These are phyloP conservation scores for Epizoanthus scotinus DNA, from an alignment of 92 coral and sea anemone genomes.

Conservation along the genomic window DNA sequence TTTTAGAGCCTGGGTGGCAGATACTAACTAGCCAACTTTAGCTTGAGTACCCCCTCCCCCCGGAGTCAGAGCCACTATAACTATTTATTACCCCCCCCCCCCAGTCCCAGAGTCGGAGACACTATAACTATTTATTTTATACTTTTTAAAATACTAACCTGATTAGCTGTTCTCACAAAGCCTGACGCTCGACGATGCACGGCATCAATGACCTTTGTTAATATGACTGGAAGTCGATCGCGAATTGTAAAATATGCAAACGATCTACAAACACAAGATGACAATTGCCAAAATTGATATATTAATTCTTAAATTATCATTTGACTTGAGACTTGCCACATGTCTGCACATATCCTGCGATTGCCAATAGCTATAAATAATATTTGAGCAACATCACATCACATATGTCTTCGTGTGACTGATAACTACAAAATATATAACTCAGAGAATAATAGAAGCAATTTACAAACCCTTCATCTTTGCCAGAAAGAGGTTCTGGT, in stretches of 20 bases:
- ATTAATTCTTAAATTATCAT: no score
- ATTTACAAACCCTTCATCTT: conserved; percentile 79
- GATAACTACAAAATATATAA: no score
- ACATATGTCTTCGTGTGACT: not conserved
- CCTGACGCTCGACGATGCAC: conserved; percentile 78
- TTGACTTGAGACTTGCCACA: no score
- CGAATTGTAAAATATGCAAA: conserved; percentile 93
- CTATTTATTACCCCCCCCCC: no score
- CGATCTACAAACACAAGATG: conserved; percentile 58
- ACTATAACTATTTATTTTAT: not conserved
- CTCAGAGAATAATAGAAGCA: not conserved
- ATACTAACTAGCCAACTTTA: no score
- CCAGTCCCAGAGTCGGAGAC: no score
- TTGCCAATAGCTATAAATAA: no score
- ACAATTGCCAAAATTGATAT: not conserved
- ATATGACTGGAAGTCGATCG: conserved; percentile 86
- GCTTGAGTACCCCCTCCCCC: no score
- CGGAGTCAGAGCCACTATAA: no score
- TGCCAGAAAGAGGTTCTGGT: conserved; percentile 91
- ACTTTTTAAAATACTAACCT: conserved; percentile 68
- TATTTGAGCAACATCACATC: not conserved
- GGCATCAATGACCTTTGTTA: conserved; percentile 92
- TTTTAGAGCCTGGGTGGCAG: no score
- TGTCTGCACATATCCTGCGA: no score
- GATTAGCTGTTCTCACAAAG: conserved; percentile 54